These are phyloP conservation scores for Xenops minutus DNA, from an alignment of 2,797 vertebrate genomes.

Conservation along the genomic window DNA sequence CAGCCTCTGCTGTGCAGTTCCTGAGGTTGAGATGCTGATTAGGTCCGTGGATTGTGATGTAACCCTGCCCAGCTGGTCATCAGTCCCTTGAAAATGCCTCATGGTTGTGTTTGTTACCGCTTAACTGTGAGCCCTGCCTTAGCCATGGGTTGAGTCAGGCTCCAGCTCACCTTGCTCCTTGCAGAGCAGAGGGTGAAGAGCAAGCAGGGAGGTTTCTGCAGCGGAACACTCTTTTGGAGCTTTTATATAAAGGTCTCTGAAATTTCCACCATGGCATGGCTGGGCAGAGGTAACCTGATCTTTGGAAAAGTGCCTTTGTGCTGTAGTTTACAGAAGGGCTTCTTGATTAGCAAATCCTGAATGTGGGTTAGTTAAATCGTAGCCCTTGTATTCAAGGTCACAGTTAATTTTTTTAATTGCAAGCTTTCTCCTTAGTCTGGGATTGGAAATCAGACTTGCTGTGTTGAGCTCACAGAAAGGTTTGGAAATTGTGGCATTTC, in stretches of 20 bases:
- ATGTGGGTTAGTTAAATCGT: neutral
- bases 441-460: neutral
- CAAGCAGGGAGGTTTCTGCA: rapidly evolving
- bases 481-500: conserved; percentile 11
- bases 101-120: neutral
- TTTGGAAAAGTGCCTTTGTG: conserved; percentile 32
- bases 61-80: neutral
- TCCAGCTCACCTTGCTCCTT: neutral
- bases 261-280: neutral
- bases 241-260: neutral
- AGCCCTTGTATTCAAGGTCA: neutral
- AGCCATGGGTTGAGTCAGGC: neutral
- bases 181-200: neutral
- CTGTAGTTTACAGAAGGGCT: neutral
- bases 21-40: neutral
- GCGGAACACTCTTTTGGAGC: neutral
- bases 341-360: neutral
- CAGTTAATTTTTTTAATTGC: conserved; percentile 42
- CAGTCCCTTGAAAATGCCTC: neutral
- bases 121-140: neutral
- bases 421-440: neutral
- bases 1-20: neutral
- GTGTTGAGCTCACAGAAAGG: neutral
- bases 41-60: neutral
- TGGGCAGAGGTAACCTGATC: conserved; percentile 24